Evolutionary conservation across 2,113 vertebrate genomes (phyloP), one percentile per base, ranked within the genome.

Genomic region (Oreamnos americanus): DNA sequence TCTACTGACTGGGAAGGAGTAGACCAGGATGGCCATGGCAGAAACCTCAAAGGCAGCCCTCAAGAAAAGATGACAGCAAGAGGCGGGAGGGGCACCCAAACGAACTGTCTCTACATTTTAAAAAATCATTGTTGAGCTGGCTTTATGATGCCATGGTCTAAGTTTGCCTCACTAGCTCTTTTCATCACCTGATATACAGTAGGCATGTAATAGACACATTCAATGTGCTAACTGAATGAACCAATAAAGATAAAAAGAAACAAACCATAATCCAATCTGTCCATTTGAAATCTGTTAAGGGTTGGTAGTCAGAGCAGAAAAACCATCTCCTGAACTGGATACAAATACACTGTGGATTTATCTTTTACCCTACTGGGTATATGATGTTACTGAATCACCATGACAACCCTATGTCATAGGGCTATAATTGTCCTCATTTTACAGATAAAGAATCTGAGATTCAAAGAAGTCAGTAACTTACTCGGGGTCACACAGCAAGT

Each of bases 351-450:
- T 60, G 21, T 83, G 30, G 39, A 49, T 96, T 95, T 78, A 13
- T 86, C n/a, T 95, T 94, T 94, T 81, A 88, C 47, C 33, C n/a
- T 94, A 67, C 26, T 87, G 23, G 55, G 7, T 87, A 92, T 90
- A 39, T 74, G 74, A 90, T 81, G 45, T 94, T 86, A 78, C 15
- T 93, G 33, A 93, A 85, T 88, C 76, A 92, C 93, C 49, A 60
- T 92, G 76, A 49, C 74, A 92, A 92, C 78, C 57, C 82, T 90
- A 51, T 82, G 43, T 93, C 86, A 74, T n/a, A 97, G 43, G 86
- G 67, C 88, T 96, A 30, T 87, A 85, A 85, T 36, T 96, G 81
- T 90, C 93, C 86, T 74, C 79, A 92, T 87, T 97, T 97, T 96
- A 89, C 25, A 95, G 28, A 84, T 89, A 43, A 86, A 45, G 39